Conservation (phyloP, 2,797 vertebrate species). For the Poecilia velifera region DNA sequence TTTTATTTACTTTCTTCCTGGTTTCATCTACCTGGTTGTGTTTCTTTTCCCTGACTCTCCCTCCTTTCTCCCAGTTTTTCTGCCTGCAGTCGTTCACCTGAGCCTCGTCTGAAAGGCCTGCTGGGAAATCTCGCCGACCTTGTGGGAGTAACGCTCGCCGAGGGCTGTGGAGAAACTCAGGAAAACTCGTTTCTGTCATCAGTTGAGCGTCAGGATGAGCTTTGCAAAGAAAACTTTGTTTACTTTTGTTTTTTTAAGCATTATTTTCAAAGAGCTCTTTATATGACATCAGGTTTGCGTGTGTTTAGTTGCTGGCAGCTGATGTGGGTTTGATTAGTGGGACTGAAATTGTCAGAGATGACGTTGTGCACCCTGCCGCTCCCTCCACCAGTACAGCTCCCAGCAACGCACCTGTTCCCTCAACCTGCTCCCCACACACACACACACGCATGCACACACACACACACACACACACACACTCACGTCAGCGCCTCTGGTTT, state of each 20-base stretch:
- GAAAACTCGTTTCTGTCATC: constrained; percentile 57
- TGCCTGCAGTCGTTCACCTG: constrained; percentile 79
- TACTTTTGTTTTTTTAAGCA: not conserved
- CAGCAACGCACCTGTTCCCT: constrained; percentile 83
- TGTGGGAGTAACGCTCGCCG: constrained; percentile 48
- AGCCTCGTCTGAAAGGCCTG: constrained; percentile 66
- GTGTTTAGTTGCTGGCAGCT: constrained; percentile 56
- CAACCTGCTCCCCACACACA: constrained; percentile 48
- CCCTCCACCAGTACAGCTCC: constrained; percentile 73
- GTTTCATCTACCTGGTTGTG: constrained; percentile 14
- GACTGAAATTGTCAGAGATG: constrained; percentile 71
- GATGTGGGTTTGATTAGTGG: constrained; percentile 71
- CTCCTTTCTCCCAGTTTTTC: constrained; percentile 34
- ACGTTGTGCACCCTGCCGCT: constrained; percentile 68
- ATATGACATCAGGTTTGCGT: constrained; percentile 53
- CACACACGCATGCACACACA: constrained; percentile 27
- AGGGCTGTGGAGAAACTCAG: constrained; percentile 50
- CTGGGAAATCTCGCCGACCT: constrained; percentile 35
- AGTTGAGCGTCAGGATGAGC: constrained; percentile 25
- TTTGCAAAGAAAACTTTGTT: constrained; percentile 11
- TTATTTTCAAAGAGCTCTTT: constrained; percentile 40
- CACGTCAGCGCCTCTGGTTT: constrained; percentile 59
- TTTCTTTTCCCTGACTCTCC: constrained; percentile 20
- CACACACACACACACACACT: constrained; percentile 24
- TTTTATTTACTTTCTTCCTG: not conserved